These are phyloP conservation scores for Eugnorisma glareosa DNA, from an alignment of 2,888 invertebrate species.

Conservation along the genomic window DNA sequence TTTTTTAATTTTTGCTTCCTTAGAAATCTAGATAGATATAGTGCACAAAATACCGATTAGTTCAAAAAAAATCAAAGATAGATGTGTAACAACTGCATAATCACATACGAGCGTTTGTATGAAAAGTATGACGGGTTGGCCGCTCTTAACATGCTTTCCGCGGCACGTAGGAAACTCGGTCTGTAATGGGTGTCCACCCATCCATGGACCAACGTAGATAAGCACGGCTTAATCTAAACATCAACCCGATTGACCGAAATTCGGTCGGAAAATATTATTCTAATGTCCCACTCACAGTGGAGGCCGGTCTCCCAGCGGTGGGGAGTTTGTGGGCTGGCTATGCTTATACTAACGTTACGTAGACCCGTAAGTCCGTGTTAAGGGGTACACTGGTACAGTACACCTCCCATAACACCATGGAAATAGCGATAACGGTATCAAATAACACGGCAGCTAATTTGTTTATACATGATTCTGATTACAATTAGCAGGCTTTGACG, in stretches of 20 bases:
- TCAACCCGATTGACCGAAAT: neutral
- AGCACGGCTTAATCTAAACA: neutral
- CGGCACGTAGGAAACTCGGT: neutral
- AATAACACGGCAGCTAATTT: slow-evolving; percentile 55
- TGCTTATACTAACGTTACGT: neutral
- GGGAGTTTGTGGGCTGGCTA: neutral
- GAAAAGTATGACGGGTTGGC: no score
- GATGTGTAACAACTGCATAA: no score
- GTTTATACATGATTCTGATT: slow-evolving; percentile 58
- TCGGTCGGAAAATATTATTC: neutral
- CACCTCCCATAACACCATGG: slow-evolving; percentile 47
- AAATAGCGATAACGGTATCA: slow-evolving; percentile 48
- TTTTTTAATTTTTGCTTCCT: no score
- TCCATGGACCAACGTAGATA: neutral
- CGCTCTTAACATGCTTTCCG: no score
- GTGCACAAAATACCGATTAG: no score
- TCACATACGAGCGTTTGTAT: no score
- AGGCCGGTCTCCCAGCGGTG: neutral
- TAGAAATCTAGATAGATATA: no score
- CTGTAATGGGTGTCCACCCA: neutral
- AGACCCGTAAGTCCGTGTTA: neutral
- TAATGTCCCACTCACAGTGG: neutral
- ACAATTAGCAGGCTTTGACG: slow-evolving; percentile 52
- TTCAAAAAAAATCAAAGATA: no score
- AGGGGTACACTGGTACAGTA: neutral